Base-by-base conservation (phyloP, 2,888 invertebrate species). In the Plagodis dolabraria region DNA sequence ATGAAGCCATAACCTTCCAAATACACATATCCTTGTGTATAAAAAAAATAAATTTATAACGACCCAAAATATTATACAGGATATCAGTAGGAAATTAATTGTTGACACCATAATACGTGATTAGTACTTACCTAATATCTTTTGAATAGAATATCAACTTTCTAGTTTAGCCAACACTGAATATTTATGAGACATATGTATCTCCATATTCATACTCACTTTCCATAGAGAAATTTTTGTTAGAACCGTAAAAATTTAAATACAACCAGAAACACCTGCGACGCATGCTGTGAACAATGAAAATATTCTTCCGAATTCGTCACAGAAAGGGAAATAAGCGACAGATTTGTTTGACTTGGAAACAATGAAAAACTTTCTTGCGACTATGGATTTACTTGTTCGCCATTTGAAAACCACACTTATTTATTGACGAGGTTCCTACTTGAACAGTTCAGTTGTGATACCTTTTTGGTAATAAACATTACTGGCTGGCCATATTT, bases 351-450 rank as follows among this genome's bases (percentile, higher is more conserved):
- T 85, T 80, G 77, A 84, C 71, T 81, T 75, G 82, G 80, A 86
- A 87, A 91, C 91, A 91, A 91, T 82, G 78, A 66, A 71, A 56
- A 77, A 84, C 89, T 90, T 90, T 91, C 89, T 82, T 86, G 77
- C 62, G 68, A 74, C 71, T 78, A 81, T 75, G 76, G 84, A 85
- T 87, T 82, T 82, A 84, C 79, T 65, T 71, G 74, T 69, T 73
- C 62, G 62, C 50, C 60, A 70, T 72, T 68, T 68, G 70, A 68
- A 71, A 77, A 72, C 72, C 69, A 77, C 71, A 71, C 82, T 84
- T 88, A 89, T 88, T 87, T 88, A 87, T 83, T 83, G 75, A 77
- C 76, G 57, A 69, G 79, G 75, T 66, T 66, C 69, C 82, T 65
- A 64, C 60, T 74, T 57, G 79, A 65, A 67, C 74, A 80, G 84